Percentiles rank a stretch among this genome's conserved stretches.
Conservation (phyloP, 1,140 invertebrate genomes). For the Augochlora pura region DNA sequence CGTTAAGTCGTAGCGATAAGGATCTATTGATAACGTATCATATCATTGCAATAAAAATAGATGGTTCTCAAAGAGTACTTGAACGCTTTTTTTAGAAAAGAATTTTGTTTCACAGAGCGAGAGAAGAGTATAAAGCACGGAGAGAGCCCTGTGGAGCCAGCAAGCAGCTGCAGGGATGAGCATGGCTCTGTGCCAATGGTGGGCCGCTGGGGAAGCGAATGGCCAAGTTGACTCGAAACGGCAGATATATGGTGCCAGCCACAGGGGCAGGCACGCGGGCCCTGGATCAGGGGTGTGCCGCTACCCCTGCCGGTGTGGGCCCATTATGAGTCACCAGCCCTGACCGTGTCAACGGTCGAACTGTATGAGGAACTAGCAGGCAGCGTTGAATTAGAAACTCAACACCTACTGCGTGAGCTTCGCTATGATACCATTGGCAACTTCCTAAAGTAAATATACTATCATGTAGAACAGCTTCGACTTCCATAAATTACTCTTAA, state of each 20-base stretch:
- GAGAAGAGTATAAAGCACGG: constrained; percentile 80
- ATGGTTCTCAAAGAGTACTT: neutral
- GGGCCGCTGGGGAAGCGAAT: constrained; percentile 92
- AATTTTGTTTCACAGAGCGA: constrained; percentile 75
- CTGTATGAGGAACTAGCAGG: constrained; percentile 90
- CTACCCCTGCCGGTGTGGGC: constrained; percentile 80
- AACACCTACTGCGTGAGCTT: constrained; percentile 88
- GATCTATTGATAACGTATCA: neutral
- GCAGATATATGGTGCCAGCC: constrained; percentile 81
- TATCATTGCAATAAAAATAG: neutral
- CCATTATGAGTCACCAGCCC: constrained; percentile 78
- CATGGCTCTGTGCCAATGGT: constrained; percentile 86
- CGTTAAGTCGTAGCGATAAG: neutral
- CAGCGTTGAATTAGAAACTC: constrained; percentile 87
- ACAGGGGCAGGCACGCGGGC: constrained; percentile 79
- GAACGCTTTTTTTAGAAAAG: neutral
- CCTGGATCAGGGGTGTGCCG: constrained; percentile 79
- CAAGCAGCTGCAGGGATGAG: constrained; percentile 83
- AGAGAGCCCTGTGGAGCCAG: constrained; percentile 81
- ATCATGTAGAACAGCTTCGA: neutral
- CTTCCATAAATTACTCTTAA: neutral
- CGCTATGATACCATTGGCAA: constrained; percentile 93
- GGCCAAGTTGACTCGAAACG: constrained; percentile 95
- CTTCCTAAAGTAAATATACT: constrained; percentile 83
- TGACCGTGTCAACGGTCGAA: constrained; percentile 82